Evolutionary conservation across 2,888 invertebrate genomes (phyloP).

Genomic region (Bhutanitis thaidina): DNA sequence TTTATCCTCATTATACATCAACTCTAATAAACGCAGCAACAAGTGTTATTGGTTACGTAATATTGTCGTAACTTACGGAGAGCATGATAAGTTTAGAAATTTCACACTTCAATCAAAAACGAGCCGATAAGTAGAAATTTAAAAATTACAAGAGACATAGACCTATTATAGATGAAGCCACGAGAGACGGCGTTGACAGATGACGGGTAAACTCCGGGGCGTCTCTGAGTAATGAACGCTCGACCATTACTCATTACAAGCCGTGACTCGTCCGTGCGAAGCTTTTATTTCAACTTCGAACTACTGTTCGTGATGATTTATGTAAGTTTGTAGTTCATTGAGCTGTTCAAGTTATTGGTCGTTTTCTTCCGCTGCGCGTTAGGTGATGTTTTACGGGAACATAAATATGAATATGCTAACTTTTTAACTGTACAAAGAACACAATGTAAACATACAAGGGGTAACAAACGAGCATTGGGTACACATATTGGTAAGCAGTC

Average conservation of each 20-base stretch:
- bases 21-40: no score
- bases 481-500: no score
- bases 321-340: conserved; percentile 23
- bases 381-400: not conserved
- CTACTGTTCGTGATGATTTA: conserved; percentile 50
- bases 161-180: conserved; percentile 29
- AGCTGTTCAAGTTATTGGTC: conserved; percentile 34
- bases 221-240: conserved; percentile 64
- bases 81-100: conserved; percentile 25
- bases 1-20: no score
- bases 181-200: conserved; percentile 51
- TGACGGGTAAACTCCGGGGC: conserved; percentile 61
- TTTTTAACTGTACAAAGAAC: no score
- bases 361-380: conserved; percentile 14
- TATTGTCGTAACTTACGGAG: not conserved
- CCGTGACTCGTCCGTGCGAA: conserved; percentile 50
- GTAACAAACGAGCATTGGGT: no score
- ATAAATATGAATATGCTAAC: not conserved
- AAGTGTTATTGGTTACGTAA: no score
- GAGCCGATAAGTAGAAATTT: conserved; percentile 26
- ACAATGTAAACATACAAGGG: no score
- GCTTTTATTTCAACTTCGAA: conserved; percentile 54
- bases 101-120: conserved; percentile 25
- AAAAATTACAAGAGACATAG: conserved; percentile 22
- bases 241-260: conserved; percentile 46